Conservation (phyloP, 2,888 invertebrate species). For the Macropis europaea region DNA sequence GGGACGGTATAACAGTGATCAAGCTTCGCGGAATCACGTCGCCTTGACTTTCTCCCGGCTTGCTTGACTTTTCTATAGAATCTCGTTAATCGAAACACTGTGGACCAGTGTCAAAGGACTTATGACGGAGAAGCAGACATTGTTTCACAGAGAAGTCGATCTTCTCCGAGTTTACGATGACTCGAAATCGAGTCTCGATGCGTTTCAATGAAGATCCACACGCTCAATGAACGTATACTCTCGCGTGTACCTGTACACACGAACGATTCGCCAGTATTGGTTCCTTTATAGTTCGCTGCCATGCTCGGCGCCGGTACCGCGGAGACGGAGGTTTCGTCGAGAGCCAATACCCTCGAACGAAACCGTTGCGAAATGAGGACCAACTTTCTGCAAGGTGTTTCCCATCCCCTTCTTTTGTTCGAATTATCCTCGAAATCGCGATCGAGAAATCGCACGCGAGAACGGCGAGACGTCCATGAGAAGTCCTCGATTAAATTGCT, state of each 20-base stretch:
- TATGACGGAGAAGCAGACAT: background rate
- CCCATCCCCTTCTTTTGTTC: conserved; percentile 4
- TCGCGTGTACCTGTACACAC: background rate
- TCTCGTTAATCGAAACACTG: background rate
- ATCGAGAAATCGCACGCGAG: conserved; percentile 33
- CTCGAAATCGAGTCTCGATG: conserved; percentile 62
- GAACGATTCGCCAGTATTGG: conserved; percentile 19
- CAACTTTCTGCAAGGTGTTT: conserved; percentile 35
- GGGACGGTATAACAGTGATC: background rate
- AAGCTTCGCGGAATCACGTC: no score
- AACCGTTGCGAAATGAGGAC: conserved; percentile 36
- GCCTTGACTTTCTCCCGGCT: no score
- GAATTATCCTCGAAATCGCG: conserved; percentile 37
- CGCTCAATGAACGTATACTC: background rate
- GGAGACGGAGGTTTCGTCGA: conserved; percentile 36
- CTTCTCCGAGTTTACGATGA: conserved; percentile 61
- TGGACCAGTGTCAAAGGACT: background rate
- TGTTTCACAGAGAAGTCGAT: conserved; percentile 41
- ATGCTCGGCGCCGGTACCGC: conserved; percentile 33
- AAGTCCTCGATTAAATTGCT: conserved; percentile 37
- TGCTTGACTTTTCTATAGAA: no score
- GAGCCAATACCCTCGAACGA: conserved; percentile 66
- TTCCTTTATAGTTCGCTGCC: conserved; percentile 52
- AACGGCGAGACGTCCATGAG: conserved; percentile 36
- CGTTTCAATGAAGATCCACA: conserved; percentile 43